Conservation (phyloP, 1,140 invertebrate species). For the Drosophila murphyi region DNA sequence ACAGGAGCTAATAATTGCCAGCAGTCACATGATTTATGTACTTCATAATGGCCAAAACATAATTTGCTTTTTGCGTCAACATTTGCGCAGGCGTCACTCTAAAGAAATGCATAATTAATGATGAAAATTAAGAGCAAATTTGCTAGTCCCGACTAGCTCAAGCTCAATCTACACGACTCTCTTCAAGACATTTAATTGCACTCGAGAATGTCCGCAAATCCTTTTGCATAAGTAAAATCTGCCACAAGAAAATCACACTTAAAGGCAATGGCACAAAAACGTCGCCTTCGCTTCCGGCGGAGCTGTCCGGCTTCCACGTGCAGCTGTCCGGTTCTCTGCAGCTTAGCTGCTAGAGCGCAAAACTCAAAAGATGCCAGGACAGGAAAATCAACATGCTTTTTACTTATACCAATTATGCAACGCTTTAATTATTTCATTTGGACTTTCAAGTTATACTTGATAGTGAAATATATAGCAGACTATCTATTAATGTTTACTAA, state of each 20-base stretch:
- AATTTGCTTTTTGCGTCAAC: slow-evolving; percentile 59
- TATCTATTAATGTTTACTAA: too few relatives aligned
- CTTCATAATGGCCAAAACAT: slow-evolving; percentile 67
- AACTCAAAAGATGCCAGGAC: neutral
- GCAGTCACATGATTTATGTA: slow-evolving; percentile 48
- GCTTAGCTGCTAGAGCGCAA: neutral
- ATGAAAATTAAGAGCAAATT: slow-evolving; percentile 77
- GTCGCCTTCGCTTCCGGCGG: slow-evolving; percentile 64
- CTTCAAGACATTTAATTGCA: slow-evolving; percentile 37
- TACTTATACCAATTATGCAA: too few relatives aligned
- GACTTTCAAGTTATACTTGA: too few relatives aligned
- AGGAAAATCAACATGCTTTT: neutral
- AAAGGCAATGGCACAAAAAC: slow-evolving; percentile 48
- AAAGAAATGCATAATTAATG: slow-evolving; percentile 77
- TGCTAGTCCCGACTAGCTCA: slow-evolving; percentile 15
- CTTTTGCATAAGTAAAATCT: slow-evolving; percentile 75
- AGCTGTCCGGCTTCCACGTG: neutral
- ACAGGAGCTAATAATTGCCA: slow-evolving; percentile 36
- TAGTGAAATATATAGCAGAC: too few relatives aligned
- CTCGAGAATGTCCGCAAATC: slow-evolving; percentile 52
- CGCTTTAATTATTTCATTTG: too few relatives aligned
- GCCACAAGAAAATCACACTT: slow-evolving; percentile 57
- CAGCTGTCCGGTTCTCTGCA: slow-evolving; percentile 28
- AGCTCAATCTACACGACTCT: too few relatives aligned
- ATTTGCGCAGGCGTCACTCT: slow-evolving; percentile 46